These are phyloP conservation scores for Drosophila pseudoobscura DNA, from an alignment of 1,140 invertebrate species.

Conservation along the genomic window DNA sequence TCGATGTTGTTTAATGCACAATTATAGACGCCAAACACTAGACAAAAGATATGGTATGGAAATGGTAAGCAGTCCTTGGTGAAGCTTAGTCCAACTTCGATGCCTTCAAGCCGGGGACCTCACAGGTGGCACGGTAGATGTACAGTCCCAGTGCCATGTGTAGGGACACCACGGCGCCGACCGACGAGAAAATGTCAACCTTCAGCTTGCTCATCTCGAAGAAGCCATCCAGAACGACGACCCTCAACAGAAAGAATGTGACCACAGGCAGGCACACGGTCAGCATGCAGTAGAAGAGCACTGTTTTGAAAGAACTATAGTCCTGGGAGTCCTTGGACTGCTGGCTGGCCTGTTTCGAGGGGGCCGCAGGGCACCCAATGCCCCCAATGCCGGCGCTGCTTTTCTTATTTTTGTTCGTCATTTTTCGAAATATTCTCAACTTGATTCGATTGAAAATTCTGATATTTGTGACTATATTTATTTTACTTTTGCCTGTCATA, in stretches of 20 bases:
- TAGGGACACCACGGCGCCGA: conserved; percentile 88
- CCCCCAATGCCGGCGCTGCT: conserved; percentile 28
- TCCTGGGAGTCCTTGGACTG: conserved; percentile 82
- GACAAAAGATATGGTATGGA: conserved; percentile 4
- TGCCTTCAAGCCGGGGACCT: conserved; percentile 60
- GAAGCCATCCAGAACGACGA: conserved; percentile 85
- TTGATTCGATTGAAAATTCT: conserved; percentile 29
- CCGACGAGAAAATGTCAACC: conserved; percentile 90
- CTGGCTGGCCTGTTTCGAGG: conserved; percentile 46
- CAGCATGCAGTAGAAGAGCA: conserved; percentile 86
- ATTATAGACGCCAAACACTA: too few species aligned
- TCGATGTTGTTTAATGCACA: too few species aligned
- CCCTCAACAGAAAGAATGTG: conserved; percentile 86
- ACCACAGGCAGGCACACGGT: conserved; percentile 86
- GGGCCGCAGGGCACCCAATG: not conserved
- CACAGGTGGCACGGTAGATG: conserved; percentile 90
- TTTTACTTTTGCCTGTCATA: conserved; percentile 46
- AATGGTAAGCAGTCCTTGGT: conserved; percentile 43
- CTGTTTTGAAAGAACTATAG: conserved; percentile 86
- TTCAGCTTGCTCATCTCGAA: conserved; percentile 85
- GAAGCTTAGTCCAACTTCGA: conserved; percentile 40
- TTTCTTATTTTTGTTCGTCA: conserved; percentile 64
- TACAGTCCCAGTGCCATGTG: conserved; percentile 90
- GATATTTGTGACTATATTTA: conserved; percentile 31
- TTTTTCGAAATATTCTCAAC: conserved; percentile 20